Base-by-base conservation (phyloP, 2,797 vertebrate species). In the Myotis daubentonii region DNA sequence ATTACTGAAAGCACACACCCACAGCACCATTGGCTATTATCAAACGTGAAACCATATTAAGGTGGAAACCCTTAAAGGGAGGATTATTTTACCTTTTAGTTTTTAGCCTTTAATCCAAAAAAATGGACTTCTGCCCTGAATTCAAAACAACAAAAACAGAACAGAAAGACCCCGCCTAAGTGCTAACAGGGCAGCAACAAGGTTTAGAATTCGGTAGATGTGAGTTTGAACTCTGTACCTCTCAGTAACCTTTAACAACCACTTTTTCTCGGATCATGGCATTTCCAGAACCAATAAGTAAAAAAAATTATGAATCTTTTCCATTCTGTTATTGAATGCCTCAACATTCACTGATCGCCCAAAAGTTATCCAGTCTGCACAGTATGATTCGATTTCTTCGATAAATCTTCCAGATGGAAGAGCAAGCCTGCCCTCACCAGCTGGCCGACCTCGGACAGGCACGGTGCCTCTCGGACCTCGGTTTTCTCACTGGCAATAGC, bases 231-330 rank as follows among this genome's bases (percentile, higher is more conserved):
- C 20, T 71, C 70, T 57, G 51, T 13, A 60, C 30, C 22, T 47
- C 72, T 84, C 4, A 9, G 60, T 66, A 82, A 92, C 8, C 47
- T 47, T 79, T 36, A 80, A 62, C 30, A 53, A 80, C 30, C 66
- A 68, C 1, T 16, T 62, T 76, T 89, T 84, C 75, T 94, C 80
- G 91, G 71, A 93, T 57, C 68, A 36, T 47, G 30, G 25, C 57
- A 75, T 82, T 79, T 83, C 70, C 71, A 95, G 74, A 93, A 36
- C 25, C 66, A 83, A 6, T 66, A 91, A 87, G 51, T 41, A 68
- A 88, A 90, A 91, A 84, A 72, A 81, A 72, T 25, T 47, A 44
- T 15, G 93, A 76, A 91, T 81, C 60, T 19, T 36, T 90, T 72
- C 36, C 16, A 38, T 87, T 89, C 55, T 79, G 49, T 79, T 72